These are phyloP conservation scores for Drosophila paracracens DNA, from an alignment of 2,888 invertebrate species.

Conservation along the genomic window DNA sequence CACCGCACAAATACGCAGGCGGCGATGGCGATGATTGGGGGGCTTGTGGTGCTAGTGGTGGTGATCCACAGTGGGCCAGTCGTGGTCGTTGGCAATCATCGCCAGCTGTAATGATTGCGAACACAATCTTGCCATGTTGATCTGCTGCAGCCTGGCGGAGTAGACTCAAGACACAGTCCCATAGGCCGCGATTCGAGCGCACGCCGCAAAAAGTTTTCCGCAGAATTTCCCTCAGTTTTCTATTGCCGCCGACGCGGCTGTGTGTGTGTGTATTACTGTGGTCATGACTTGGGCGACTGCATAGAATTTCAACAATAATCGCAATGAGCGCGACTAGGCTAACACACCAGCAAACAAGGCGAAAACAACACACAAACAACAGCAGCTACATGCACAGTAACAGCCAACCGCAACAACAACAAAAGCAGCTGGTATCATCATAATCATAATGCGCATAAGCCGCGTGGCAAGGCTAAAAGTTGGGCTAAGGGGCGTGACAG, in stretches of 20 bases:
- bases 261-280: slow-evolving; percentile 23
- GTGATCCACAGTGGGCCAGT: slow-evolving; percentile 54
- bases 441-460: slow-evolving; percentile 80
- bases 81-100: slow-evolving; percentile 72
- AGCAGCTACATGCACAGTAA: slow-evolving; percentile 54
- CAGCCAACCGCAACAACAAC: slow-evolving; percentile 42
- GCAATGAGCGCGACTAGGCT: slow-evolving; percentile 62
- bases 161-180: slow-evolving; percentile 23
- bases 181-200: slow-evolving; percentile 44
- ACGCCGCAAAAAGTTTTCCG: slow-evolving; percentile 69
- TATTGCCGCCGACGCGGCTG: slow-evolving; percentile 39
- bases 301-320: slow-evolving; percentile 79
- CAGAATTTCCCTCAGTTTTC: slow-evolving; percentile 72
- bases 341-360: slow-evolving; percentile 80
- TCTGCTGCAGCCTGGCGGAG: slow-evolving; percentile 51
- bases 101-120: slow-evolving; percentile 77
- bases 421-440: slow-evolving; percentile 66
- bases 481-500: slow-evolving; percentile 25
- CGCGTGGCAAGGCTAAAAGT: slow-evolving; percentile 51
- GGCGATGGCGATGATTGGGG: slow-evolving; percentile 16
- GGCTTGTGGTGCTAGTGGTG: slow-evolving; percentile 19
- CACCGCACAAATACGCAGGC: slow-evolving; percentile 50
- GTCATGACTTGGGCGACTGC: slow-evolving; percentile 73
- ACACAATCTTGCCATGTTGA: slow-evolving; percentile 77
- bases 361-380: slow-evolving; percentile 67